Evolutionary conservation across 1,140 invertebrate genomes (phyloP).

Genomic region (Leptinotarsa defecta): DNA sequence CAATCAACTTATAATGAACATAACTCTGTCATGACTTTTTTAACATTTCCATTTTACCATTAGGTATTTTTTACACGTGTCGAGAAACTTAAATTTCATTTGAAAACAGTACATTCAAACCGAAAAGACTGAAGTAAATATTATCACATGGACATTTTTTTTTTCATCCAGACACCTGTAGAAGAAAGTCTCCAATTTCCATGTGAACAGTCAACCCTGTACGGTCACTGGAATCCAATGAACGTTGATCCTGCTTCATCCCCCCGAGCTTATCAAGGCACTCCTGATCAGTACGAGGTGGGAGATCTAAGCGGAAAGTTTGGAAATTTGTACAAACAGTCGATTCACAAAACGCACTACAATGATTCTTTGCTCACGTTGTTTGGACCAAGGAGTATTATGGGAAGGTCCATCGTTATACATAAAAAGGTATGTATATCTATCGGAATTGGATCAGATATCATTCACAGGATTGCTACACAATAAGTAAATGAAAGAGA

Average conservation of each 20-base stretch:
- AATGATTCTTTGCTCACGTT: slow-evolving; percentile 86
- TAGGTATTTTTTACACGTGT: too few relatives aligned
- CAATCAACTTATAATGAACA: too few relatives aligned
- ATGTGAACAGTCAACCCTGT: slow-evolving; percentile 80
- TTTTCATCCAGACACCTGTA: slow-evolving; percentile 69
- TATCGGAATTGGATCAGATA: too few relatives aligned
- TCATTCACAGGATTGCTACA: too few relatives aligned
- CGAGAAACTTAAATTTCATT: too few relatives aligned
- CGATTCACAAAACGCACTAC: slow-evolving; percentile 63
- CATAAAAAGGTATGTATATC: slow-evolving; percentile 64
- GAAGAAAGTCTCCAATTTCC: slow-evolving; percentile 83
- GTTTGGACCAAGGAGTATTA: slow-evolving; percentile 80
- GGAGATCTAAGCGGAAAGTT: slow-evolving; percentile 92
- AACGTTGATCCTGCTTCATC: slow-evolving; percentile 65
- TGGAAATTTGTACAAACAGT: slow-evolving; percentile 69
- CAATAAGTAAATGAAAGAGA: too few relatives aligned
- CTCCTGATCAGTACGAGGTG: slow-evolving; percentile 84
- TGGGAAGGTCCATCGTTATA: slow-evolving; percentile 88
- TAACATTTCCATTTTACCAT: too few relatives aligned
- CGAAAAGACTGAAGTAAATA: too few relatives aligned
- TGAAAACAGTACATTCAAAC: too few relatives aligned
- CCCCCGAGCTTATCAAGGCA: slow-evolving; percentile 63
- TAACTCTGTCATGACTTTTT: too few relatives aligned
- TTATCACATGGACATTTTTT: neutral
- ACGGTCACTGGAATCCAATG: slow-evolving; percentile 83